phyloP scores from a whole-genome alignment of 1,140 invertebrate genomes.

The Drosophila tsacasi region DNA sequence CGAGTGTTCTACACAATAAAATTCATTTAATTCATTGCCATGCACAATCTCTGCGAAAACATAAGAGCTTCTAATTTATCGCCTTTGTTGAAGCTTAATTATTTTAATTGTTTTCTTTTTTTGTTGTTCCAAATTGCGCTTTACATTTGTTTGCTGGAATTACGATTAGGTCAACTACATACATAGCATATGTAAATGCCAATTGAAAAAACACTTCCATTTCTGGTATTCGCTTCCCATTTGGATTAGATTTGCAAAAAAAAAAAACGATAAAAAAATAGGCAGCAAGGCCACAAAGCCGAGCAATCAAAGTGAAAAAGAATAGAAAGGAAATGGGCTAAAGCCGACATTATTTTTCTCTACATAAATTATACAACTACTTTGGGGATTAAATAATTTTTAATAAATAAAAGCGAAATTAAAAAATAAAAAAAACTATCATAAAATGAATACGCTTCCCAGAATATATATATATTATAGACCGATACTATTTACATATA shows the following conservation, averaged over 20 bases:
- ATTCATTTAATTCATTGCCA: slow-evolving; percentile 35
- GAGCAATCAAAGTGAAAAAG: slow-evolving; percentile 31
- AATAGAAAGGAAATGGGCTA: slow-evolving; percentile 13
- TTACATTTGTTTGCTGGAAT: slow-evolving; percentile 35
- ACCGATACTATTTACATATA: no score
- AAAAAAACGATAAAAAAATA: slow-evolving; percentile 8
- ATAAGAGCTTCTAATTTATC: slow-evolving; percentile 28
- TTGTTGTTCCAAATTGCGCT: slow-evolving; percentile 12
- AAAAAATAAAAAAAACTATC: no score
- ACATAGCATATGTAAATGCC: slow-evolving; percentile 28
- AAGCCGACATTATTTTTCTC: slow-evolving; percentile 1
- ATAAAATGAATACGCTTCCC: no score
- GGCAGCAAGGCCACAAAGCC: slow-evolving; percentile 37
- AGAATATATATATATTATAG: no score
- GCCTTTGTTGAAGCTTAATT: slow-evolving; percentile 28
- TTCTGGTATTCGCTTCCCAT: slow-evolving; percentile 41
- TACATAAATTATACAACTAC: not conserved
- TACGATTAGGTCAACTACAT: slow-evolving; percentile 40
- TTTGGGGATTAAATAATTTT: not conserved
- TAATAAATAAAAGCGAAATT: no score
- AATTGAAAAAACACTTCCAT: slow-evolving; percentile 39
- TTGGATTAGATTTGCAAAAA: slow-evolving; percentile 50
- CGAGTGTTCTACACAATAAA: not conserved
- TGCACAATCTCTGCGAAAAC: slow-evolving; percentile 14
- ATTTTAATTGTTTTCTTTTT: slow-evolving; percentile 6